Evolutionary conservation across 2,888 invertebrate species (phyloP), one percentile per base, ranked within the genome.

Genomic region (Cecidostiba fungosa): DNA sequence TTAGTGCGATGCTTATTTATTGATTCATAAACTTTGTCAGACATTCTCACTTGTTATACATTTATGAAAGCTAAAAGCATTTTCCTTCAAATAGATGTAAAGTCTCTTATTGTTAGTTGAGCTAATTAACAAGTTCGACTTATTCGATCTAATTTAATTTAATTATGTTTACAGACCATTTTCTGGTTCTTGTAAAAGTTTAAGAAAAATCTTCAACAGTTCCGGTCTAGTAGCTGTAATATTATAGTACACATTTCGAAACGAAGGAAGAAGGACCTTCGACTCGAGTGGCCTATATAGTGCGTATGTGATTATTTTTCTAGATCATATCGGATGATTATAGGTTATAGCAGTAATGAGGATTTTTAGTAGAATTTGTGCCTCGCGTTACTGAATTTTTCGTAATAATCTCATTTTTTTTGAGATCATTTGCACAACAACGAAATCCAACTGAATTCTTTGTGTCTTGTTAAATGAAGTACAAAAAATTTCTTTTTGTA

Each of bases 301-400:
- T 6, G n/a, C n/a, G n/a, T 54, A n/a, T 54, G 19, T 43, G 43
- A 78, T 66, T 66, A 78, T 66, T 66, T 36, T 78, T 43, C 59
- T 59, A 78, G 77, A 78, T 78, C 36, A 78, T 29, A 78, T 78
- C 77, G 23, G 54, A 72, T 72, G 32, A 39, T 29, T 50, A 70
- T 50, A 73, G 39, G 19, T n/a, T 39, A n/a, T n/a, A 29, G 8
- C 12, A 12, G 10, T 43, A 73, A 70, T 43, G n/a, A 16, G 12
- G 43, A 36, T 66, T 43, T 82, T 32, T 4, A 62, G 59, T 59
- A 29, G 26, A 70, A 50, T 66, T 70, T 43, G 50, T 29, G 69
- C 39, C 16, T 39, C 39, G 39, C n/a, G 73, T 66, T 29, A 19
- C 62, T 19, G 50, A 54, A 36, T 19, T 59, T 73, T 59, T 73